A percentile compares a stretch with the other conserved stretches of the same genome.
These are phyloP conservation scores for Solenopsis invicta DNA, from an alignment of 1,140 invertebrate genomes.

Conservation along the genomic window DNA sequence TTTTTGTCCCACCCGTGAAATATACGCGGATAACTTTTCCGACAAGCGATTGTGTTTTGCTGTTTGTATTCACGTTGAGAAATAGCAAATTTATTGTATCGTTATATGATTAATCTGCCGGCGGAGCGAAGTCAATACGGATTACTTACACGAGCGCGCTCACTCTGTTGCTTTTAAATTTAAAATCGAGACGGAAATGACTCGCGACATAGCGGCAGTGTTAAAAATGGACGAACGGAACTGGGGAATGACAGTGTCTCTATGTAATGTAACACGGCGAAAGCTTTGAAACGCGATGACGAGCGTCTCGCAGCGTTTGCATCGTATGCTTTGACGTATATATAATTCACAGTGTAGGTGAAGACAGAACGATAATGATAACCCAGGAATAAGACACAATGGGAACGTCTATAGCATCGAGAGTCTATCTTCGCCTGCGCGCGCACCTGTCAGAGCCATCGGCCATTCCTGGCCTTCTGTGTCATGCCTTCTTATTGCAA, in stretches of 20 bases:
- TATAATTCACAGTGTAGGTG: slow-evolving; percentile 70
- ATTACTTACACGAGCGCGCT: slow-evolving; percentile 1
- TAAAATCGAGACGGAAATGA: slow-evolving; percentile 12
- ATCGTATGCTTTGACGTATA: slow-evolving; percentile 47
- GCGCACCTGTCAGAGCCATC: slow-evolving; percentile 67
- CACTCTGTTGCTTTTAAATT: slow-evolving; percentile 1
- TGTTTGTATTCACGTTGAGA: not conserved
- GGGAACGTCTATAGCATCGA: slow-evolving; percentile 55
- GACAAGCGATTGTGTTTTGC: not conserved
- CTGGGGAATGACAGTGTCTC: slow-evolving; percentile 4
- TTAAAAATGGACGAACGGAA: slow-evolving; percentile 17
- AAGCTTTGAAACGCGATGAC: slow-evolving; percentile 20
- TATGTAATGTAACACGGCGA: slow-evolving; percentile 10
- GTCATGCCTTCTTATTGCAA: slow-evolving; percentile 37
- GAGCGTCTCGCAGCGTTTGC: slow-evolving; percentile 27
- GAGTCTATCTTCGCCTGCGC: slow-evolving; percentile 52
- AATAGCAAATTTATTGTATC: slow-evolving; percentile 14
- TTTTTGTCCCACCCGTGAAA: not conserved
- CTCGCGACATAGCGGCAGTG: not conserved
- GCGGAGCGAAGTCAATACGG: not conserved
- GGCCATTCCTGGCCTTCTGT: slow-evolving; percentile 60
- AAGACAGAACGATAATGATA: slow-evolving; percentile 75
- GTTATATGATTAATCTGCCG: slow-evolving; percentile 9
- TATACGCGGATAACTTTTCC: not conserved
- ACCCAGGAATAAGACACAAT: slow-evolving; percentile 68